Percentiles rank a stretch among this genome's conserved stretches.
These are phyloP conservation scores for Phalera bucephala DNA, from an alignment of 2,888 invertebrate genomes.

Conservation along the genomic window DNA sequence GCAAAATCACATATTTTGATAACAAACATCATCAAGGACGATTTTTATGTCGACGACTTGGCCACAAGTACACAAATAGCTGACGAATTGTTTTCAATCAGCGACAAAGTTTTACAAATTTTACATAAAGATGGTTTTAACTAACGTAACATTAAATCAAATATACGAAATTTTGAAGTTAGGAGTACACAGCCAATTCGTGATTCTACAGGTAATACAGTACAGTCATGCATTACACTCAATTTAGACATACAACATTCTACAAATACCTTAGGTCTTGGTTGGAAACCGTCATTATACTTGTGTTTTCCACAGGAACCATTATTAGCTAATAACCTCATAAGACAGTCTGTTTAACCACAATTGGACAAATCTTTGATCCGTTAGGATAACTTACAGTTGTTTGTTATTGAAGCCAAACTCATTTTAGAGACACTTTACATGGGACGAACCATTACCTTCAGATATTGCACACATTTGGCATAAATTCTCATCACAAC, in stretches of 20 bases:
- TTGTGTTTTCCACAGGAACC: neutral
- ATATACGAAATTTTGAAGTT: neutral
- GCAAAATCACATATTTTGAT: neutral
- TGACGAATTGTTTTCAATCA: neutral
- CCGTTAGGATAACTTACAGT: neutral
- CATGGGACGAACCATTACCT: neutral
- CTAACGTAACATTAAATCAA: neutral
- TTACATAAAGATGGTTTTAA: neutral
- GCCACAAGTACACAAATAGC: neutral
- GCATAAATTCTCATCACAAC: neutral
- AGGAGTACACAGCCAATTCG: too few relatives aligned
- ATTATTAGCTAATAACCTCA: neutral
- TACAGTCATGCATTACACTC: neutral
- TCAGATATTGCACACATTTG: neutral
- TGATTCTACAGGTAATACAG: too few relatives aligned
- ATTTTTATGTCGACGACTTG: neutral
- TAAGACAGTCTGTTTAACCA: neutral
- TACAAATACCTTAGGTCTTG: neutral
- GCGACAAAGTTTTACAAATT: neutral
- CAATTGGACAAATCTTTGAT: neutral
- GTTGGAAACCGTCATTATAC: neutral
- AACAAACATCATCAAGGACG: neutral
- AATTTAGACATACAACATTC: neutral
- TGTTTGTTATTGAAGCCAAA: neutral
- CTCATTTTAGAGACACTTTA: neutral